Evolutionary conservation across 2,888 invertebrate species (phyloP).

Genomic region (Rhimphoctona megacephalus): DNA sequence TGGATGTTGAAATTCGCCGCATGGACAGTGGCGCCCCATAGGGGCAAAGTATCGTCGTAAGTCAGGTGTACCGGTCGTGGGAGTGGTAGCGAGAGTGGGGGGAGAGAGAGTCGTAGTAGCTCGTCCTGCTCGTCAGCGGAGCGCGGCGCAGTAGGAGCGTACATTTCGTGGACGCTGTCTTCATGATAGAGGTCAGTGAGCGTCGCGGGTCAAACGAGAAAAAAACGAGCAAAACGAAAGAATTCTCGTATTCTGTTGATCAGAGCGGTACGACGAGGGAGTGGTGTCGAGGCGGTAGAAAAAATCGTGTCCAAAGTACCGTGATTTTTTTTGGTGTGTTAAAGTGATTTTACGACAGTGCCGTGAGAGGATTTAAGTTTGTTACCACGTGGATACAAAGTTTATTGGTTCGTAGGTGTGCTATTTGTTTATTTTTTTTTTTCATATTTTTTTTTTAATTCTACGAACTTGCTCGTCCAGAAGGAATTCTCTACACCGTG

Average conservation of each 20-base stretch:
- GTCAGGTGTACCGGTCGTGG: not conserved
- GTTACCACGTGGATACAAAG: conserved; percentile 48
- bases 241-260: conserved; percentile 43
- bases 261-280: conserved; percentile 23
- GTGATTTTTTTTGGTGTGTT: conserved; percentile 26
- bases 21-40: not conserved
- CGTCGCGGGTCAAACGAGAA: conserved; percentile 14
- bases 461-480: not conserved
- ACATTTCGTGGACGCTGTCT: conserved; percentile 16
- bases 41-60: not conserved
- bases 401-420: conserved; percentile 28
- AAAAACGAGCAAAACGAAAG: conserved; percentile 8
- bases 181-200: not conserved
- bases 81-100: not conserved
- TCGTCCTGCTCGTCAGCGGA: not conserved
- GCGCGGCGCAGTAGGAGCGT: conserved; percentile 35
- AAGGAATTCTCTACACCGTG: conserved; percentile 11
- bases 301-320: not conserved
- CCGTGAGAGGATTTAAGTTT: not conserved
- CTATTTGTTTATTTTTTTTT: conserved; percentile 8
- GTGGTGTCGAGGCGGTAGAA: conserved; percentile 37
- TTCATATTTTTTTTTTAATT: not conserved
- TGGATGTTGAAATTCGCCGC: not conserved
- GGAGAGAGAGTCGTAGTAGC: not conserved
- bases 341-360: conserved; percentile 29